Evolutionary conservation across 2,888 invertebrate species (phyloP).

Genomic region (Agrochola circellaris): DNA sequence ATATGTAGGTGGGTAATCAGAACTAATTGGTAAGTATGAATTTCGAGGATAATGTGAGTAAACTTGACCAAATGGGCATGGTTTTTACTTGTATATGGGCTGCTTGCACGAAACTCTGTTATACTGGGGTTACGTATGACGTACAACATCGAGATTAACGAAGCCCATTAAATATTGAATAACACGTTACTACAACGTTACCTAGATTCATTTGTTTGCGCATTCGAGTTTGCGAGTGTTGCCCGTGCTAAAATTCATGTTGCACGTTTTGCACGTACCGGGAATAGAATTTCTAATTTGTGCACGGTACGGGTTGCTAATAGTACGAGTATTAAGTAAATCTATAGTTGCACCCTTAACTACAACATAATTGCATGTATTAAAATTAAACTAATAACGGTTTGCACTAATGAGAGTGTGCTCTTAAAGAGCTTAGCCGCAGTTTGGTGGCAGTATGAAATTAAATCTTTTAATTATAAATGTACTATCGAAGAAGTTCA

Average conservation of each 20-base stretch:
- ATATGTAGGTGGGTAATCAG: too few species aligned
- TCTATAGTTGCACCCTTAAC: conserved; percentile 10
- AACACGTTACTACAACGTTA: neutral
- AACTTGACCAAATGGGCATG: neutral
- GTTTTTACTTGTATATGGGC: too few species aligned
- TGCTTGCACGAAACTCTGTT: neutral
- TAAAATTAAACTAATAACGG: conserved; percentile 37
- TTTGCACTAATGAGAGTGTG: conserved; percentile 39
- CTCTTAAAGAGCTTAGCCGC: conserved; percentile 13
- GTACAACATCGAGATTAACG: neutral
- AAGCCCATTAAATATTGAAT: neutral
- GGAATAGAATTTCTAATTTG: conserved; percentile 9
- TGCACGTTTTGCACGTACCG: neutral
- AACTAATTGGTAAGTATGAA: neutral
- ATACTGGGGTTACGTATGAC: neutral
- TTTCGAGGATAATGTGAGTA: neutral
- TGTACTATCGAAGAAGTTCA: too few species aligned
- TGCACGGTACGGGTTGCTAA: neutral
- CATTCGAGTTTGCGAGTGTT: conserved; percentile 3
- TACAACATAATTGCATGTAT: conserved; percentile 30
- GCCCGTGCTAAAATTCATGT: neutral
- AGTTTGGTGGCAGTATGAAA: conserved; percentile 23
- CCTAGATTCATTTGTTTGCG: neutral
- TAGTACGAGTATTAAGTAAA: conserved; percentile 4
- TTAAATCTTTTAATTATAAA: conserved; percentile 16